A percentile compares a stretch with the other conserved stretches of the same genome.
Evolutionary conservation across 2,113 vertebrate genomes (phyloP).

Genomic region (Hymenochirus boettgeri): DNA sequence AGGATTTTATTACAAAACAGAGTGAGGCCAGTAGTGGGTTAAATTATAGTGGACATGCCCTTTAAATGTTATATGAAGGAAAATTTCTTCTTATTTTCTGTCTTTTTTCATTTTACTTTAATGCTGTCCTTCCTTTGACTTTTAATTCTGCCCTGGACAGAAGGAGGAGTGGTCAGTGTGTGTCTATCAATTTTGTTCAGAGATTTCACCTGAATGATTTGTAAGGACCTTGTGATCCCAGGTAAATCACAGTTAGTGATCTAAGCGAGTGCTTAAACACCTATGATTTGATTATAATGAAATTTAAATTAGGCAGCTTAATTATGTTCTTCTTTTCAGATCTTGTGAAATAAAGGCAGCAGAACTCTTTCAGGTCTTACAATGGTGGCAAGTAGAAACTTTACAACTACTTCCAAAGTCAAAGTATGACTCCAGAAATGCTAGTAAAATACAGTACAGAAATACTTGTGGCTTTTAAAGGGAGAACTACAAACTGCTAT

Average conservation of each 20-base stretch:
- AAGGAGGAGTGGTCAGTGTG: constrained; percentile 13
- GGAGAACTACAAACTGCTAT: too few relatives aligned
- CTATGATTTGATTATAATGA: constrained; percentile 21
- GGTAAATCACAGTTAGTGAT: constrained; percentile 14
- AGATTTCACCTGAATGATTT: constrained; percentile 17
- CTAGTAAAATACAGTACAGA: too few relatives aligned
- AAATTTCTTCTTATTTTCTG: too few relatives aligned
- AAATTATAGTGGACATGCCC: too few relatives aligned
- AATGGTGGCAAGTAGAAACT: constrained; percentile 22
- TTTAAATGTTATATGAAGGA: too few relatives aligned
- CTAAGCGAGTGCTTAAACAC: constrained; percentile 20
- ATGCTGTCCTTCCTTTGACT: constrained; percentile 25
- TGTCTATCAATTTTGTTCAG: constrained; percentile 11
- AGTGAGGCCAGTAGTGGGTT: too few relatives aligned
- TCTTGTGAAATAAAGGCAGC: constrained; percentile 21
- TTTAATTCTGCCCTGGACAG: constrained; percentile 19
- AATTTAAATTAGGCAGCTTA: constrained; percentile 36
- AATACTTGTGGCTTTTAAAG: too few relatives aligned
- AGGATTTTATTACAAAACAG: too few relatives aligned
- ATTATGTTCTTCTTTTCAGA: constrained; percentile 24
- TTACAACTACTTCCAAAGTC: too few relatives aligned
- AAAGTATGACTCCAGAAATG: too few relatives aligned
- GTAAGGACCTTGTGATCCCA: not conserved
- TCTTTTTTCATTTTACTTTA: too few relatives aligned
- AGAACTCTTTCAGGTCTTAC: constrained; percentile 24